Conservation (phyloP, 2,888 invertebrate genomes). For the Sesia bembeciformis region DNA sequence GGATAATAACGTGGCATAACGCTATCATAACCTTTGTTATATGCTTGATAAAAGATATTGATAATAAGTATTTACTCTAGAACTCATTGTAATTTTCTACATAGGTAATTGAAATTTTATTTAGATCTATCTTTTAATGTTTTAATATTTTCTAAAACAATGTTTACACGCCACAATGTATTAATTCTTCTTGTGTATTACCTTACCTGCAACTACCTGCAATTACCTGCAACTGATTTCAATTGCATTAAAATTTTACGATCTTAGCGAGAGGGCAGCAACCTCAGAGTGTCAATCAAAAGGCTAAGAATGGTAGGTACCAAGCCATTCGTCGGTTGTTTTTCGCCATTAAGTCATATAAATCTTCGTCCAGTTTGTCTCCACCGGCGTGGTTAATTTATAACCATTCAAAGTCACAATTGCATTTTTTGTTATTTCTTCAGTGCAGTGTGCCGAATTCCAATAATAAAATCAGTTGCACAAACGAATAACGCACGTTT, state of each 20-base stretch:
- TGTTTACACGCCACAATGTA: too few species aligned
- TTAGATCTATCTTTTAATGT: too few species aligned
- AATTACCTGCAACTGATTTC: neutral
- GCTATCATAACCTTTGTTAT: too few species aligned
- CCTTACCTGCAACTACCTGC: too few species aligned
- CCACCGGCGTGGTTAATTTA: slow-evolving; percentile 21
- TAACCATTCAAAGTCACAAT: slow-evolving; percentile 19
- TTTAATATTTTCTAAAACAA: too few species aligned
- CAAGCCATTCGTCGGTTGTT: slow-evolving; percentile 12
- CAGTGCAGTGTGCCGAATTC: slow-evolving; percentile 3
- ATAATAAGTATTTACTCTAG: too few species aligned
- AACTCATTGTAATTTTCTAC: too few species aligned
- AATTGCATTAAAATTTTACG: slow-evolving; percentile 8
- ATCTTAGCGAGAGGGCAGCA: slow-evolving; percentile 5
- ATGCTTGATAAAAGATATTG: too few species aligned
- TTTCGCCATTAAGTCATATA: slow-evolving; percentile 23
- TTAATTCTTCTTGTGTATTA: too few species aligned
- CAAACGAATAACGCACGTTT: too few species aligned
- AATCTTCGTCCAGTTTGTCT: slow-evolving; percentile 23
- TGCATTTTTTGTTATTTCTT: slow-evolving; percentile 14
- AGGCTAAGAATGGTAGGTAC: slow-evolving; percentile 12
- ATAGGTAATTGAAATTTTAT: too few species aligned
- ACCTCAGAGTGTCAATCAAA: slow-evolving; percentile 12
- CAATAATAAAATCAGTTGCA: neutral
- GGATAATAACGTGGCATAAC: too few species aligned